These are phyloP conservation scores for Sitobion miscanthi DNA, from an alignment of 1,140 invertebrate species.

Conservation along the genomic window DNA sequence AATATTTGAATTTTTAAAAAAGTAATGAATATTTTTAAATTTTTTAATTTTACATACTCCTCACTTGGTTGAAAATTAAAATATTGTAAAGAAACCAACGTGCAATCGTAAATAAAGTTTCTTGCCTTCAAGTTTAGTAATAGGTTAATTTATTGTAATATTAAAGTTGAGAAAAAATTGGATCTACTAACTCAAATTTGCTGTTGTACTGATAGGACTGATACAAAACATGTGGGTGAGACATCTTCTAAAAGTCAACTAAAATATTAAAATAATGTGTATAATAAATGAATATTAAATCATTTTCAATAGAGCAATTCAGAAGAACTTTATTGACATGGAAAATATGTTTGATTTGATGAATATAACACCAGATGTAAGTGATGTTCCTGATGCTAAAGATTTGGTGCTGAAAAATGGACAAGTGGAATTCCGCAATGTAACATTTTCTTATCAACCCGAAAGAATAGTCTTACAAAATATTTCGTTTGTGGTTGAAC, in stretches of 20 bases:
- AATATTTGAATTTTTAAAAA: neutral
- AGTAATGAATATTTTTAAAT: no score
- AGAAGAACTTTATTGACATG: conserved; percentile 98
- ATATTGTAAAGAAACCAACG: neutral
- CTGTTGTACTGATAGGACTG: neutral
- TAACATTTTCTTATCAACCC: conserved; percentile 85
- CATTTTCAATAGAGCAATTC: conserved; percentile 77
- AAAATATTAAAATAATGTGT: conserved; percentile 35
- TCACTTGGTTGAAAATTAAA: neutral
- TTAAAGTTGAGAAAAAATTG: neutral
- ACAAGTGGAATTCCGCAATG: conserved; percentile 86
- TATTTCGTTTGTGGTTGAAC: conserved; percentile 82
- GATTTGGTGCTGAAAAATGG: conserved; percentile 76
- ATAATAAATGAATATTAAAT: conserved; percentile 56
- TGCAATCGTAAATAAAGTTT: neutral
- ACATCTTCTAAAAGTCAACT: neutral
- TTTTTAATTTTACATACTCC: neutral
- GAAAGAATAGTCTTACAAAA: conserved; percentile 83
- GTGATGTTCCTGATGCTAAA: conserved; percentile 79
- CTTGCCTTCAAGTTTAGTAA: neutral
- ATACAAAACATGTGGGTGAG: neutral
- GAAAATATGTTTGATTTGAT: conserved; percentile 99
- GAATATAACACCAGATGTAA: conserved; percentile 83
- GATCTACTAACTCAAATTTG: neutral
- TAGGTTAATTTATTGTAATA: neutral